These are phyloP conservation scores for Hemichromis elongatus DNA, from an alignment of 2,113 vertebrate genomes.

Conservation along the genomic window DNA sequence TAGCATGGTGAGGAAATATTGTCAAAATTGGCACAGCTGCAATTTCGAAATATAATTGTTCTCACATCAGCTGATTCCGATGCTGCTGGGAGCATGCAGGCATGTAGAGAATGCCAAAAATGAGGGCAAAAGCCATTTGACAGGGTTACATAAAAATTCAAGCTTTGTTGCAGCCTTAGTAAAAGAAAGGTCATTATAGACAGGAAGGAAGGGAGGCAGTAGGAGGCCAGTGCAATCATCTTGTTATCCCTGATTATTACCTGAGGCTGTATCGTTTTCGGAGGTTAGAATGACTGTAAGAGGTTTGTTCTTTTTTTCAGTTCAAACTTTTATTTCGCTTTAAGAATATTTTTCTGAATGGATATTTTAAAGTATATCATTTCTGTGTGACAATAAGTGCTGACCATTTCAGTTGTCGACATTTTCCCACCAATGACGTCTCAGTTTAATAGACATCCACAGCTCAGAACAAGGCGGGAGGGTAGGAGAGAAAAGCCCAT, in stretches of 20 bases:
- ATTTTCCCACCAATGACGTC: background rate
- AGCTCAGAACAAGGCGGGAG: background rate
- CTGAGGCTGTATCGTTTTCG: background rate
- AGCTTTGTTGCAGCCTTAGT: background rate
- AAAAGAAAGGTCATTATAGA: background rate
- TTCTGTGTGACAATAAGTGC: background rate
- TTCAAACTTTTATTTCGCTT: background rate
- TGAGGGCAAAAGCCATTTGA: background rate
- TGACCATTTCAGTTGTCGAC: background rate
- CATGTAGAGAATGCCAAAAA: background rate
- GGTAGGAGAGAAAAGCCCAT: background rate
- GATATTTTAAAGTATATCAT: background rate
- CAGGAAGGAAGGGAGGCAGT: background rate
- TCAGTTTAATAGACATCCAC: background rate
- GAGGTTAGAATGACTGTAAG: background rate
- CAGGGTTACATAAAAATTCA: background rate
- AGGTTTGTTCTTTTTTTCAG: background rate
- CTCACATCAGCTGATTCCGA: background rate
- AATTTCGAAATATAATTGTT: background rate
- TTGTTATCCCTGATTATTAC: background rate
- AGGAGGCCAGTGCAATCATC: background rate
- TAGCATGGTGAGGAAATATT: background rate
- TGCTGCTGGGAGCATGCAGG: background rate
- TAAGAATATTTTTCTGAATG: background rate
- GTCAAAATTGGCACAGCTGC: background rate